Conservation (phyloP, 2,888 invertebrate species). For the Drymonia ruficornis region DNA sequence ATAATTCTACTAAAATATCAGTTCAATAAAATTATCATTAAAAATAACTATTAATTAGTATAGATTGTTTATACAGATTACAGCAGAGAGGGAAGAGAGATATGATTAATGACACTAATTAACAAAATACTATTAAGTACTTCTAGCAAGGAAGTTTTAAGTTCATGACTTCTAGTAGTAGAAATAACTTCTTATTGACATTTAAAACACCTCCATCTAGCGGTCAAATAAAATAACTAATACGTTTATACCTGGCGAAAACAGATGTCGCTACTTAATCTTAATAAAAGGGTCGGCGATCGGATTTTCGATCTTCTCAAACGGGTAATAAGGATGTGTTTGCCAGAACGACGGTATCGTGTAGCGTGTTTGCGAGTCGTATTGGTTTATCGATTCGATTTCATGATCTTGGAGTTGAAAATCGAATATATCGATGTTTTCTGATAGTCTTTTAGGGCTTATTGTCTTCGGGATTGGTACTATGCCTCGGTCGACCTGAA, state of each 20-base stretch:
- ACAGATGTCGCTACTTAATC: constrained; percentile 5
- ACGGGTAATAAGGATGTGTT: constrained; percentile 67
- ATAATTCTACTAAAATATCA: too few relatives aligned
- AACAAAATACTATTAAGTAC: too few relatives aligned
- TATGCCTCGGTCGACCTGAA: constrained; percentile 69
- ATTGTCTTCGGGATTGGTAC: constrained; percentile 69
- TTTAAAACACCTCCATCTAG: background rate
- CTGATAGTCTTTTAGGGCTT: constrained; percentile 50
- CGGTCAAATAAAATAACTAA: background rate
- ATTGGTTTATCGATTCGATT: constrained; percentile 51
- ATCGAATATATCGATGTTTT: constrained; percentile 73
- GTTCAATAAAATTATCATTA: too few relatives aligned
- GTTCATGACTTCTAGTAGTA: background rate
- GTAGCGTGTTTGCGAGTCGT: constrained; percentile 49
- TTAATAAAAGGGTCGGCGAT: constrained; percentile 54
- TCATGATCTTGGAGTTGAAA: constrained; percentile 61
- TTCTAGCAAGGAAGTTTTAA: too few relatives aligned
- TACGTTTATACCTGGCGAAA: background rate
- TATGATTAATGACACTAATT: too few relatives aligned
- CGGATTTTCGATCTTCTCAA: constrained; percentile 62
- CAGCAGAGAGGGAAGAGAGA: too few relatives aligned
- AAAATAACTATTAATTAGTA: too few relatives aligned
- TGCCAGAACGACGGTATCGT: constrained; percentile 76
- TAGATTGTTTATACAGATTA: too few relatives aligned
- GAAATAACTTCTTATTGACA: too few relatives aligned